A percentile compares a stretch with the other conserved stretches of the same genome.
phyloP scores from a whole-genome alignment of 1,140 invertebrate genomes.

The Trachymyrmex septentrionalis region DNA sequence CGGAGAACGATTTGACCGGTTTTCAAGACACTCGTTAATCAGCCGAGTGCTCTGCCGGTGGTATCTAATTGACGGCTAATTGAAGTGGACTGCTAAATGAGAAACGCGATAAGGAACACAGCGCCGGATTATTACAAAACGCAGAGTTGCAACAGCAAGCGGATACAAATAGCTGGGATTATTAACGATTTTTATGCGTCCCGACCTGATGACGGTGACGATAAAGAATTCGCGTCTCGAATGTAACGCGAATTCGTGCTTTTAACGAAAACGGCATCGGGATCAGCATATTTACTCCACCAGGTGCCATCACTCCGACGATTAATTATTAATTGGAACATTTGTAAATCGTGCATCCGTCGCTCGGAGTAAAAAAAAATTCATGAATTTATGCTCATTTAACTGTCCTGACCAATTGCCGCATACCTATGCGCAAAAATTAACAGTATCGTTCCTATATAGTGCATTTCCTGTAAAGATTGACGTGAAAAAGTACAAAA shows the following conservation, averaged over 20 bases:
- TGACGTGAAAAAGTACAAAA: slow-evolving; percentile 1
- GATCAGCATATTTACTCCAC: slow-evolving; percentile 8
- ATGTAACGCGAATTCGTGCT: slow-evolving; percentile 17
- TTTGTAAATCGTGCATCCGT: slow-evolving; percentile 13
- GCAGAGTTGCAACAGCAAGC: slow-evolving; percentile 61
- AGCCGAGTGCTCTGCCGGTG: slow-evolving; percentile 65
- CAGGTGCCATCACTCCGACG: background rate
- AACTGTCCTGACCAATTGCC: background rate
- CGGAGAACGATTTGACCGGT: slow-evolving; percentile 75
- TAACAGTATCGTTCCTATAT: no score
- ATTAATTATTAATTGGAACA: slow-evolving; percentile 25
- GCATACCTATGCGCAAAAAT: background rate
- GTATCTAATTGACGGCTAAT: slow-evolving; percentile 78
- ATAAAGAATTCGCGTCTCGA: slow-evolving; percentile 47
- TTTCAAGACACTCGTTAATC: slow-evolving; percentile 74
- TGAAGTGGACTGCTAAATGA: slow-evolving; percentile 76
- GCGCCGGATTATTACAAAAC: slow-evolving; percentile 73
- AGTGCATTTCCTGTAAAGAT: background rate
- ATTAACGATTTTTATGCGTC: slow-evolving; percentile 49
- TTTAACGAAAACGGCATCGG: slow-evolving; percentile 13
- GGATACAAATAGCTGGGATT: slow-evolving; percentile 61
- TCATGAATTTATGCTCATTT: slow-evolving; percentile 6
- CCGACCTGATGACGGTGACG: slow-evolving; percentile 47
- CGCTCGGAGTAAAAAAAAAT: background rate
- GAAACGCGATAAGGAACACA: slow-evolving; percentile 76